Percentiles rank a stretch among this genome's conserved stretches.
These are phyloP conservation scores for Procambarus virginalis DNA, from an alignment of 1,140 invertebrate species.

Conservation along the genomic window DNA sequence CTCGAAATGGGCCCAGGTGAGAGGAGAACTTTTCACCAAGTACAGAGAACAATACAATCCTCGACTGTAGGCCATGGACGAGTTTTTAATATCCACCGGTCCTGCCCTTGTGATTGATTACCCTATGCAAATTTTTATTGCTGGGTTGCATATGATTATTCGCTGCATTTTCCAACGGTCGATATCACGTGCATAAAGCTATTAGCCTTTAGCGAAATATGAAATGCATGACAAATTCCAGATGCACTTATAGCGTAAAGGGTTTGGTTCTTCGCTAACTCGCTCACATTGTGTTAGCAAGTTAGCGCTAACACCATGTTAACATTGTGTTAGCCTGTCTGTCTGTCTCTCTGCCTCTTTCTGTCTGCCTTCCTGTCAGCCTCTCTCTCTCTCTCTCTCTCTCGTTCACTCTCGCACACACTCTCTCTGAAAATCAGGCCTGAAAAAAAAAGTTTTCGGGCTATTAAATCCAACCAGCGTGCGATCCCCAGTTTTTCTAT, in stretches of 20 bases:
- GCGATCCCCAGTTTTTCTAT: conserved; percentile 56
- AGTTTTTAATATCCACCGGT: not conserved
- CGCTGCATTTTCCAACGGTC: not conserved
- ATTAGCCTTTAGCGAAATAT: not conserved
- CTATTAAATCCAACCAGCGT: conserved; percentile 39
- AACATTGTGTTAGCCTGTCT: too few species aligned
- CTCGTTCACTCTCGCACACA: too few species aligned
- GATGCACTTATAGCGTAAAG: too few species aligned
- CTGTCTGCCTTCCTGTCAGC: too few species aligned
- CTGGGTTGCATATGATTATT: not conserved
- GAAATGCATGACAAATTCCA: not conserved
- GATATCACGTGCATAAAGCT: not conserved
- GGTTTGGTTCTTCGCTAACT: too few species aligned
- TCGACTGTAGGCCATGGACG: not conserved
- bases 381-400: too few species aligned
- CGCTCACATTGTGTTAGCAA: too few species aligned
- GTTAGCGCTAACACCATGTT: too few species aligned
- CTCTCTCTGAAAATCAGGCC: conserved; percentile 17
- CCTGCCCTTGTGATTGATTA: not conserved
- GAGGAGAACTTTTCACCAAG: too few species aligned
- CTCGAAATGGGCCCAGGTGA: too few species aligned
- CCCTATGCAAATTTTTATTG: not conserved
- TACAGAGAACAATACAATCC: not conserved
- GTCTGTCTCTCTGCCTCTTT: too few species aligned
- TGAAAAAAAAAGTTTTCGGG: conserved; percentile 32